phyloP scores from a whole-genome alignment of 1,140 invertebrate genomes.

The Wiebesia pumilae region DNA sequence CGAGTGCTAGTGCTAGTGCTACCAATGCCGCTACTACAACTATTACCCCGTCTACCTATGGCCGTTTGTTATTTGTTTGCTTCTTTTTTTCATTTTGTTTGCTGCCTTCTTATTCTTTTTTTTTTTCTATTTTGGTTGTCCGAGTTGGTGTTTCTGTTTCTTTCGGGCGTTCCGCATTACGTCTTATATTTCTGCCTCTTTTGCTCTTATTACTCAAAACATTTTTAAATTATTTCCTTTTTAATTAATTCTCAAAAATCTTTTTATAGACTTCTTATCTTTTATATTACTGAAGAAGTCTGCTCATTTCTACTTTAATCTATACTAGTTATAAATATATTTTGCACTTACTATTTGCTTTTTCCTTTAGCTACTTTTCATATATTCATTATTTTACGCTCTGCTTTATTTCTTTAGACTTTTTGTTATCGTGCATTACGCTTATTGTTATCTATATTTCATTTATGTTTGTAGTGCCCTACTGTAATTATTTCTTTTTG shows the following conservation, averaged over 20 bases:
- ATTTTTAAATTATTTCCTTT: background rate
- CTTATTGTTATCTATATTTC: background rate
- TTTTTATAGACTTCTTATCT: background rate
- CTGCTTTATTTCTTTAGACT: background rate
- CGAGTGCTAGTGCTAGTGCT: background rate
- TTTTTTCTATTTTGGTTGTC: background rate
- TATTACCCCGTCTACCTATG: background rate
- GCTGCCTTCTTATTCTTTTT: background rate
- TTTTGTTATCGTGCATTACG: background rate
- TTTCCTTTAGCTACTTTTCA: background rate
- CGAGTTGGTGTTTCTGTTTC: constrained; percentile 6
- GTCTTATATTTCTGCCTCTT: background rate
- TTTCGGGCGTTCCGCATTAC: background rate
- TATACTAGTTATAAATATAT: background rate
- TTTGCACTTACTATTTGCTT: background rate
- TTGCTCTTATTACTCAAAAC: constrained; percentile 20
- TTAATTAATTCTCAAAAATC: background rate
- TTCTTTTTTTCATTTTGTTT: background rate
- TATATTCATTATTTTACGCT: background rate
- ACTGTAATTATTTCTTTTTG: too few species aligned
- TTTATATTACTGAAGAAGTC: too few species aligned
- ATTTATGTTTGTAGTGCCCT: too few species aligned
- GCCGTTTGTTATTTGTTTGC: constrained; percentile 17
- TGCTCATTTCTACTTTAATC: background rate
- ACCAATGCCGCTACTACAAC: background rate